Evolutionary conservation across 2,113 vertebrate genomes (phyloP).

Genomic region (Notiomystis cincta): DNA sequence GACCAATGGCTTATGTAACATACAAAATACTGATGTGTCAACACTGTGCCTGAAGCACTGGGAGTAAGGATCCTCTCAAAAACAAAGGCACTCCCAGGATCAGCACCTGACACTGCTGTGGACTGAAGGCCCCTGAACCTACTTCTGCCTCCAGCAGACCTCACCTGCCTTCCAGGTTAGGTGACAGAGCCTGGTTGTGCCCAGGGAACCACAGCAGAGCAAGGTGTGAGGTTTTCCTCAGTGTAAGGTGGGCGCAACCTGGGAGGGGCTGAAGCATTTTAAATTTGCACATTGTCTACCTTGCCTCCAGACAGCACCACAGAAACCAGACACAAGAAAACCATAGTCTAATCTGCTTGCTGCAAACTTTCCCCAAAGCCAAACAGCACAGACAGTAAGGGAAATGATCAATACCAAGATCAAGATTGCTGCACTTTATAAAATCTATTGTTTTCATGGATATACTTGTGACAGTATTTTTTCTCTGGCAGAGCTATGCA

Average conservation of each 20-base stretch:
- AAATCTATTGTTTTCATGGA: background rate
- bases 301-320: background rate
- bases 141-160: background rate
- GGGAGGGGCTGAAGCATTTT: background rate
- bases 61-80: background rate
- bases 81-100: background rate
- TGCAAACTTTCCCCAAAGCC: background rate
- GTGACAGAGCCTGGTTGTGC: fast-evolving
- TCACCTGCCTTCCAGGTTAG: fast-evolving
- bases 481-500: background rate
- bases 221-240: fast-evolving
- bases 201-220: fast-evolving
- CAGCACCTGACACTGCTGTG: background rate
- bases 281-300: background rate
- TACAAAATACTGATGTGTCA: background rate
- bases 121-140: background rate
- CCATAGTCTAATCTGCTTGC: background rate
- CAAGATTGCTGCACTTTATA: background rate
- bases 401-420: background rate
- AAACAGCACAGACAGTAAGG: background rate
- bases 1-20: background rate
- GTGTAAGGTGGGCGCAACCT: fast-evolving
- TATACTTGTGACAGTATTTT: background rate
- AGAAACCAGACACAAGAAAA: background rate
- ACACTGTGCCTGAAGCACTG: fast-evolving